Evolutionary conservation across 92 coral and sea anemone species (phyloP), one percentile per base, ranked within the genome.

Genomic region (Palythoa grandis): DNA sequence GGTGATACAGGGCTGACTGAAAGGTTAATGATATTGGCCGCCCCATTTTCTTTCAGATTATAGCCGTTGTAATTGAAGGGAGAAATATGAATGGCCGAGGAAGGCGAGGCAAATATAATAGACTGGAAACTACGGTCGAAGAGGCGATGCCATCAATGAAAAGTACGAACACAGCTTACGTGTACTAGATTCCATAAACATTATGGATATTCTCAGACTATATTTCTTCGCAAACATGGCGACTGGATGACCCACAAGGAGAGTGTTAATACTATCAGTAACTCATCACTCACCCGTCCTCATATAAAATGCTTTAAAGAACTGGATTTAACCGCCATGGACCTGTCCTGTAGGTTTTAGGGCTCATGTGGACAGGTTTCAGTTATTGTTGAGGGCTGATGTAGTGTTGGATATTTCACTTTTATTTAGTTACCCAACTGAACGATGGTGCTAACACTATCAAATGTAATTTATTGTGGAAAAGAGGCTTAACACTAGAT

Each of bases 61-160:
- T 96, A 19, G 99, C 99, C 25, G 87, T 96, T 66, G 86, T 95
- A 25, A 87, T 96, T 5, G 99, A 96, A 83, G 99, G 99, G 48
- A 88, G 90, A 29, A 90, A 61, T 50, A 79, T 79, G 22, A 53
- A 54, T 12, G 83, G 88, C 48, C 68, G 91, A 54, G 87, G 92
- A 39, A 77, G 85, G 13, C 92, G 95, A 24, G 86, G 83, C 43
- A 70, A 70, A 7, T 96, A 96, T 87, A 91, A 92, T 66, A 95
- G 89, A 86, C 91, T 95, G 86, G 99, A 96, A 84, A 95, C 95
- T 5, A 93, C 89, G 80, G 95, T 90, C 15, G 96, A 91, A 67
- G 98, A 95, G 66, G 95, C 95, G 77, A 92, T 93, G 95, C 97
- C 98, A 17, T 56, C 97, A 73, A 88, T 96, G 88, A 93, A 90